Evolutionary conservation across 2,888 invertebrate species (phyloP).

Genomic region (Ectropis crepuscularia): DNA sequence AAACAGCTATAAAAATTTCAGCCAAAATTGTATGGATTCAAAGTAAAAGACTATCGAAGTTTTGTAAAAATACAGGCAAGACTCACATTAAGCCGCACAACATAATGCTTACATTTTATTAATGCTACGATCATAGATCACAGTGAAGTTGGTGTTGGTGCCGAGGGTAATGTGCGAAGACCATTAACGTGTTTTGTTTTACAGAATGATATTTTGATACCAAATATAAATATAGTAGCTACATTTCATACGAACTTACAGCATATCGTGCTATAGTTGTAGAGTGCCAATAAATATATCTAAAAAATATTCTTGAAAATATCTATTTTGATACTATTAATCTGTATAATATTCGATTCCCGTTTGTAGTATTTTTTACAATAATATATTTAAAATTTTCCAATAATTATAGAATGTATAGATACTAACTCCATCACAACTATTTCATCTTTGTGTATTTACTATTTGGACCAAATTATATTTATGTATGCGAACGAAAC

Average conservation of each 20-base stretch:
- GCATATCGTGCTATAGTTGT: neutral
- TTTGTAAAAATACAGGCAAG: too few relatives aligned
- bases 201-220: slow-evolving; percentile 26
- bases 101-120: too few relatives aligned
- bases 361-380: neutral
- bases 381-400: neutral
- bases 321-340: neutral
- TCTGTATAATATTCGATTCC: too few relatives aligned
- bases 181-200: neutral
- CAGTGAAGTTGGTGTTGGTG: too few relatives aligned
- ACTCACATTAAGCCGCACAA: too few relatives aligned
- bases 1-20: too few relatives aligned
- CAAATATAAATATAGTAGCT: slow-evolving; percentile 22
- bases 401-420: neutral
- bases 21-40: too few relatives aligned
- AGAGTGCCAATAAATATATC: slow-evolving; percentile 11
- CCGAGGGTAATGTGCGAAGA: too few relatives aligned
- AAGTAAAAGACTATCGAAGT: too few relatives aligned
- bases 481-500: neutral
- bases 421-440: neutral
- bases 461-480: slow-evolving; percentile 5
- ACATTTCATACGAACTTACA: slow-evolving; percentile 1
- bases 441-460: neutral
- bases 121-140: too few relatives aligned
- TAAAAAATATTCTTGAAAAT: neutral